Percentiles rank a stretch among this genome's conserved stretches.
These are phyloP conservation scores for Aldabrachelys gigantea DNA, from an alignment of 2,113 vertebrate species.

Conservation along the genomic window DNA sequence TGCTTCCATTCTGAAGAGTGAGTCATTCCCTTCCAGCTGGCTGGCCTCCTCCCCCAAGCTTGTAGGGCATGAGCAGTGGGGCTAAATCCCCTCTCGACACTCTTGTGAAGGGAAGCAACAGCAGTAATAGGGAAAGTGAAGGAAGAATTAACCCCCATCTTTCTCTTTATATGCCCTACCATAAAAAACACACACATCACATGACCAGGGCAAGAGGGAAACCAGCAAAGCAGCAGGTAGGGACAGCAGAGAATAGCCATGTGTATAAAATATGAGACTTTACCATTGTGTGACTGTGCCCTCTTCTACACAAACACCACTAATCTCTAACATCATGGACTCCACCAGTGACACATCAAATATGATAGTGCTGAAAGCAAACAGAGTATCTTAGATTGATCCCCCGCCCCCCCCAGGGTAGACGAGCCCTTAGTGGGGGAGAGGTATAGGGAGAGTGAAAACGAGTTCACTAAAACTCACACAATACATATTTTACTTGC, in stretches of 20 bases:
- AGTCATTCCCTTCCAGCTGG: background rate
- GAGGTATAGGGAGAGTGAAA: background rate
- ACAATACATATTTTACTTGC: background rate
- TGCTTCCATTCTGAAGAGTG: slow-evolving; percentile 17
- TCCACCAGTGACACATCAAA: background rate
- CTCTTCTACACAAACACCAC: background rate
- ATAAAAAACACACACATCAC: background rate
- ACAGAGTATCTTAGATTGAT: background rate
- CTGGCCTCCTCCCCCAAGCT: background rate
- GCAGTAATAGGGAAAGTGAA: background rate
- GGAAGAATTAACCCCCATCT: accelerated
- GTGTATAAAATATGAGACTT: background rate
- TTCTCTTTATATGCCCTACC: background rate
- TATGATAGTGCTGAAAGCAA: background rate
- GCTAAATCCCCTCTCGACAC: background rate
- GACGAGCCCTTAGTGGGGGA: background rate
- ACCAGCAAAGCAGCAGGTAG: background rate
- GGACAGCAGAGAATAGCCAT: background rate
- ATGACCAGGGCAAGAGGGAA: background rate
- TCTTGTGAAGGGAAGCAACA: background rate
- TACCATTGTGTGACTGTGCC: background rate
- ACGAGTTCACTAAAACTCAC: background rate
- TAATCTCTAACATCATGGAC: background rate
- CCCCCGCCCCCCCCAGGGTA: too few relatives aligned
- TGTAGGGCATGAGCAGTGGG: background rate